Evolutionary conservation across 2,888 invertebrate species (phyloP), one percentile per base, ranked within the genome.

Genomic region (Pheosia tremula): DNA sequence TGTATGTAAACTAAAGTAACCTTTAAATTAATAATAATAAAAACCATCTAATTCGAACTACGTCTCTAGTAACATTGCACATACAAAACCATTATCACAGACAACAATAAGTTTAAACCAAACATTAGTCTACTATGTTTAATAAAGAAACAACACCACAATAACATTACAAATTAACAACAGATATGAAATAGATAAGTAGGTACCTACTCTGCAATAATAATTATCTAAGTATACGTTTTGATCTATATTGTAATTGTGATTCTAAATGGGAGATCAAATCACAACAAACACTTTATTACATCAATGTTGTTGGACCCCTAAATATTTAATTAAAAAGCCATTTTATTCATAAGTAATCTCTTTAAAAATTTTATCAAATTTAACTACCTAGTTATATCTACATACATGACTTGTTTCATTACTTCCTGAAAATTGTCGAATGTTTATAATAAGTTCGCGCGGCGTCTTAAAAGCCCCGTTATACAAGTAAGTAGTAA

Each of bases 291-390:
- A 81, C 78, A 80, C 74, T 82, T 83, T 81, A 24, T 24, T 24
- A 85, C 80, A 81, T 90, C 78, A 84, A 87, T 80, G 77, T 83
- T 85, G 84, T 89, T 93, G 93, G 93, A 92, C 93, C 93, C 90
- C 91, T 91, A 88, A 88, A 88, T 85, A 87, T 89, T 89, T 83
- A 88, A 88, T 89, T 86, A 90, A 91, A 91, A 91, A 92, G 91
- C 90, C 85, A 88, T 88, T 89, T 86, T 87, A 87, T 89, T 90
- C 86, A 90, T 91, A 92, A 90, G 88, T 90, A 87, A 89, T 87
- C 85, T 90, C 84, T 87, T 91, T 89, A 90, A 91, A 93, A 91
- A 61, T 82, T 88, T 90, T 91, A 90, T 90, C 90, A 90, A 91
- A 89, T 90, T 90, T 85, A 84, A 87, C 93, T 93, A 93, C 86